These are phyloP conservation scores for Columbina picui DNA, from an alignment of 2,113 vertebrate genomes.

Conservation along the genomic window DNA sequence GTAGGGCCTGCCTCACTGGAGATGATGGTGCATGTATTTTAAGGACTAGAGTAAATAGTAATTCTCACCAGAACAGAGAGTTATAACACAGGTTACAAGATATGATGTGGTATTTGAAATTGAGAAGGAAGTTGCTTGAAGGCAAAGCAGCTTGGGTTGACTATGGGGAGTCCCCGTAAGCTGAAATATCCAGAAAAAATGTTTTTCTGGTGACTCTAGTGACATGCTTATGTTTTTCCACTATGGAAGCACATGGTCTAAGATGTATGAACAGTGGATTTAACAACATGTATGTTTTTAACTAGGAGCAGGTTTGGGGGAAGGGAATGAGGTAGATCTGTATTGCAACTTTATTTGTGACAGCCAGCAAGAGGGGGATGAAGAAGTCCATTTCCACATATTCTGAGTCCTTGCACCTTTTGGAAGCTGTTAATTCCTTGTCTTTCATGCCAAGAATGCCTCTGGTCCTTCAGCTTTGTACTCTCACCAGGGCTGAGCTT, in stretches of 20 bases:
- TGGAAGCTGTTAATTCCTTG: not conserved
- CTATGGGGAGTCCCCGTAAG: not conserved
- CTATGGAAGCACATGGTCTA: not conserved
- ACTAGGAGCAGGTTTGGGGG: not conserved
- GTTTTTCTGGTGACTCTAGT: not conserved
- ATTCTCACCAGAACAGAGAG: not conserved
- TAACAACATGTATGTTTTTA: not conserved
- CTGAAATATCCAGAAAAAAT: not conserved
- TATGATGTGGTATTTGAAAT: not conserved
- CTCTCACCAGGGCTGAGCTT: not conserved
- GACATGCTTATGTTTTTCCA: not conserved
- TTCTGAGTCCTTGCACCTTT: not conserved
- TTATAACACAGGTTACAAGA: not conserved
- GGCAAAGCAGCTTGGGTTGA: not conserved
- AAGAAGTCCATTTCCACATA: not conserved
- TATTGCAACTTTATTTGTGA: not conserved
- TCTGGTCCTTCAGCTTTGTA: not conserved
- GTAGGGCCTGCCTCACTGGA: slow-evolving; percentile 69
- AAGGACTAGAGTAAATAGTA: slow-evolving; percentile 47
- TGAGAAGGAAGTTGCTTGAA: not conserved
- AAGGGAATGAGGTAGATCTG: not conserved
- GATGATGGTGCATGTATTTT: slow-evolving; percentile 39
- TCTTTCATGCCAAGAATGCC: not conserved
- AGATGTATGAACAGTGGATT: not conserved
- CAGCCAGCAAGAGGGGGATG: not conserved